Percentiles rank a stretch among this genome's conserved stretches.
phyloP scores from a whole-genome alignment of 2,797 vertebrate genomes.

The Philypnodon macrostomus region DNA sequence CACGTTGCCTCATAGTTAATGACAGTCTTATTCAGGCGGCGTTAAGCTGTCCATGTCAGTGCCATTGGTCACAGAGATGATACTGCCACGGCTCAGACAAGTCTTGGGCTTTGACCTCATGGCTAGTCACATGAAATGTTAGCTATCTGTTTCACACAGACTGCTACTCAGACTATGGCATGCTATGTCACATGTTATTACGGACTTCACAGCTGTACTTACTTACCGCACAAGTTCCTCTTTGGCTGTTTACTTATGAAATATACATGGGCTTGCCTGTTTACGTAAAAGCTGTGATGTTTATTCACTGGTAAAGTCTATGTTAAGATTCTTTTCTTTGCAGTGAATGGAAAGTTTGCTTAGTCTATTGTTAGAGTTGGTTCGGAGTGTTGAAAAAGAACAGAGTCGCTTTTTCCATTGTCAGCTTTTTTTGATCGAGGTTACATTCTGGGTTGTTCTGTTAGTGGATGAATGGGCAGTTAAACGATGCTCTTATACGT shows the following conservation, averaged over 20 bases:
- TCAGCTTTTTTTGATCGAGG: conserved; percentile 44
- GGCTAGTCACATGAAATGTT: conserved; percentile 48
- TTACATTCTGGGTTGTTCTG: conserved; percentile 56
- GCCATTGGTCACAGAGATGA: conserved; percentile 21
- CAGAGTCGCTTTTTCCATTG: conserved; percentile 24
- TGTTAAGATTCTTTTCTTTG: too few relatives aligned
- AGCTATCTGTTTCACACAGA: conserved; percentile 26
- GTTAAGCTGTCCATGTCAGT: conserved; percentile 13
- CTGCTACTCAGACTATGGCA: conserved; percentile 20
- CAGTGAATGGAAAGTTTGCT: not conserved
- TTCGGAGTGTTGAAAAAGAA: conserved; percentile 10
- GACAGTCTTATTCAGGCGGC: conserved; percentile 4
- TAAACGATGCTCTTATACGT: not conserved
- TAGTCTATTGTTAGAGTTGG: not conserved
- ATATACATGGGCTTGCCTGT: not conserved
- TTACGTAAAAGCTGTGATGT: conserved; percentile 1
- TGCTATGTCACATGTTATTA: conserved; percentile 43
- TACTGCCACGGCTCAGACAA: conserved; percentile 23
- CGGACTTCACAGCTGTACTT: conserved; percentile 33
- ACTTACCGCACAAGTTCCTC: conserved; percentile 32
- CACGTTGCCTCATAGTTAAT: conserved; percentile 12
- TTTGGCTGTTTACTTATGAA: not conserved
- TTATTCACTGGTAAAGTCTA: conserved; percentile 6
- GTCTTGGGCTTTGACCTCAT: conserved; percentile 32
- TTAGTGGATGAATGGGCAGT: not conserved